These are phyloP conservation scores for Cyphomyrus discorhynchus DNA, from an alignment of 2,113 vertebrate genomes.

Conservation along the genomic window DNA sequence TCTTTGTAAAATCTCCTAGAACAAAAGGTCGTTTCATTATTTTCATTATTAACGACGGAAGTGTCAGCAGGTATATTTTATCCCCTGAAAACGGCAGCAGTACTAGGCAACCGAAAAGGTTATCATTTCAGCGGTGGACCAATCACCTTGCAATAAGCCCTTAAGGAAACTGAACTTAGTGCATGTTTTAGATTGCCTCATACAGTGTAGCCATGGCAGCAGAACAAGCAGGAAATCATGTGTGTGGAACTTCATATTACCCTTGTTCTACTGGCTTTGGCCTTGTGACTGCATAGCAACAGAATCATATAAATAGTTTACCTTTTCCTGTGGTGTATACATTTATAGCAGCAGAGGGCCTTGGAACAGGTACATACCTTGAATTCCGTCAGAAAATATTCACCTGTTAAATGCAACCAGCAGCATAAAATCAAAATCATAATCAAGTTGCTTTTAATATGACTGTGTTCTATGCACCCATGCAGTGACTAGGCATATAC, in stretches of 20 bases:
- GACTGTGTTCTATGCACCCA: background rate
- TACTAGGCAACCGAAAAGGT: conserved; percentile 18
- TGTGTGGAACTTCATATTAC: background rate
- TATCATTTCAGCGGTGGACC: conserved; percentile 15
- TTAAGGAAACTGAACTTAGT: background rate
- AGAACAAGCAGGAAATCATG: background rate
- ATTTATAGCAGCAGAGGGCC: background rate
- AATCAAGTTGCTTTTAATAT: background rate
- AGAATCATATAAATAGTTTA: background rate
- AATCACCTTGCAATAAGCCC: conserved; percentile 9
- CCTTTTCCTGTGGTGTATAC: background rate
- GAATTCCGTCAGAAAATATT: background rate
- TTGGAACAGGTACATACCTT: background rate
- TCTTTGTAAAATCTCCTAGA: background rate
- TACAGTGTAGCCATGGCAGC: background rate
- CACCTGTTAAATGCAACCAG: background rate
- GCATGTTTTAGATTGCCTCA: background rate
- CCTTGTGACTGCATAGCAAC: background rate
- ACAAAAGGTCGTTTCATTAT: conserved; percentile 10
- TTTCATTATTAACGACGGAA: background rate
- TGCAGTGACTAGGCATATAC: background rate
- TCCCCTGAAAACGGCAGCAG: background rate
- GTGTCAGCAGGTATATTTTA: background rate
- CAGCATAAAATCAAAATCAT: background rate
- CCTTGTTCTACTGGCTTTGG: background rate